Evolutionary conservation across 2,113 vertebrate genomes (phyloP), one percentile per base, ranked within the genome.

Genomic region (Melanerpes aurifrons): DNA sequence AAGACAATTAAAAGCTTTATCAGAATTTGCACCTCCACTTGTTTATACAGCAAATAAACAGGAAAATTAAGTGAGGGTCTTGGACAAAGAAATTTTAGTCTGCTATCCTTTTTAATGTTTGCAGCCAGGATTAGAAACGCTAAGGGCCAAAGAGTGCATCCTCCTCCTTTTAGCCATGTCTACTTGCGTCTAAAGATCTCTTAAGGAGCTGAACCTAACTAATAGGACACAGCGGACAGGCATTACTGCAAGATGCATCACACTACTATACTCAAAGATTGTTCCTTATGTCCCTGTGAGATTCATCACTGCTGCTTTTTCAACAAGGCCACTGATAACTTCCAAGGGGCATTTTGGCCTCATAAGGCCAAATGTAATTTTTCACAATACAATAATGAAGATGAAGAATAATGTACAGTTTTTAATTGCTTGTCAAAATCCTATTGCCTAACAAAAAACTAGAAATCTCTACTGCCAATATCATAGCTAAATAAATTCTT

Each of bases 361-460:
- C 69, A 40, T 57, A 89, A 79, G 57, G 31, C 19, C 25, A 91
- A 89, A 94, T 64, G 26, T 29, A 70, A 63, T 91, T 93, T 87
- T 37, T 63, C 48, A 45, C 74, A 61, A 67, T 37, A 43, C 24
- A 74, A 37, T 31, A 32, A 53, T 35, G 43, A 63, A 75, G 68
- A 76, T 45, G 37, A 91, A 82, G 26, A 94, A 81, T 14, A 82
- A 82, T 71, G 43, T 35, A 14, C 8, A 48, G 13, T 13, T 86
- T 91, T 89, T 77, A 91, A 91, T 91, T 89, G 80, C 43, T 82
- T 8, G 0, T 82, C 61, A 93, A 82, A 94, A 94, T 64, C 22
- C 32, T 53, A 74, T 68, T 90, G 90, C 20, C 5, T 54, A 71
- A 43, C 29, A 68, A 86, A 87, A 83, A 83, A 7, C 10, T 57